Conservation (phyloP, 2,888 invertebrate genomes). For the Hypena proboscidalis region DNA sequence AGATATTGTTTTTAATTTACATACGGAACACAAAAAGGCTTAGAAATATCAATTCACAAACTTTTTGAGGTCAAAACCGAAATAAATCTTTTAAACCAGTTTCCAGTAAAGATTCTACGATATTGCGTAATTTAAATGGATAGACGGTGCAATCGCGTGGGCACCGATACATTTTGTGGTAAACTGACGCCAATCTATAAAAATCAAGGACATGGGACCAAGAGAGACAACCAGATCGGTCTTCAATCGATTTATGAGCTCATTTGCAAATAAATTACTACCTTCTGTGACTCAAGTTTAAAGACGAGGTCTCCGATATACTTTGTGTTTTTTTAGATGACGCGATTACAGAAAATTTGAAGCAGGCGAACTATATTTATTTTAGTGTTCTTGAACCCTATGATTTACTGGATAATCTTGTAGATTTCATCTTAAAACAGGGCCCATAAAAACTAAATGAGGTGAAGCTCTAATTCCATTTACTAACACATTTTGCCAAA, state of each 20-base stretch:
- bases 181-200: constrained; percentile 64
- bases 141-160: constrained; percentile 63
- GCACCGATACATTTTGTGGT: constrained; percentile 50
- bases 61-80: constrained; percentile 52
- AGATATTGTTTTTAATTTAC: no score
- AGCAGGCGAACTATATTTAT: no score
- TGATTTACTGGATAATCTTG: no score
- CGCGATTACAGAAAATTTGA: no score
- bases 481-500: no score
- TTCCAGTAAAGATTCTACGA: constrained; percentile 51
- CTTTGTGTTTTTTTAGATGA: no score
- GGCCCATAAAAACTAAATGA: no score
- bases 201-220: constrained; percentile 65
- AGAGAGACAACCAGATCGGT: constrained; percentile 44
- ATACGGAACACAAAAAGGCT: no score
- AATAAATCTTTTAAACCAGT: constrained; percentile 63
- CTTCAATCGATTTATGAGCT: constrained; percentile 57
- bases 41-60: constrained; percentile 48
- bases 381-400: no score
- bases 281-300: constrained; percentile 7
- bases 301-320: constrained; percentile 22
- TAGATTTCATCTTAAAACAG: no score
- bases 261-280: constrained; percentile 52
- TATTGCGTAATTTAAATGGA: constrained; percentile 64
- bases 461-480: no score